Percentiles rank a stretch among this genome's conserved stretches.
Evolutionary conservation across 2,113 vertebrate species (phyloP).

Genomic region (Rostratula benghalensis): DNA sequence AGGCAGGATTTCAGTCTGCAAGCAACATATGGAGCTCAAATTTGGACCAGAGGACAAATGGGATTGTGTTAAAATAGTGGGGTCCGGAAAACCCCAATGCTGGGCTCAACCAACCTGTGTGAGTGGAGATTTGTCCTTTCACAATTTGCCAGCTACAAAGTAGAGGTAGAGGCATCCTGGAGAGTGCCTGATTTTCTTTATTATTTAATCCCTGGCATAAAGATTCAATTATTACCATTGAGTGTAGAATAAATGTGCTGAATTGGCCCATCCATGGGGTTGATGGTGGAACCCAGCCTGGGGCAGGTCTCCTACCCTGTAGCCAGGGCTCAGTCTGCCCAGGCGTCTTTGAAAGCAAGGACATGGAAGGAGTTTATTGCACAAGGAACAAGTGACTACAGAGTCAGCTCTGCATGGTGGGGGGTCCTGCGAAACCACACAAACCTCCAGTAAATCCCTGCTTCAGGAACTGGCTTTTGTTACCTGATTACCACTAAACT

Average conservation of each 20-base stretch:
- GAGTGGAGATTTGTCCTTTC: neutral
- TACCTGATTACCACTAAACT: neutral
- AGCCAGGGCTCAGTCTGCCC: neutral
- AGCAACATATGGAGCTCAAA: neutral
- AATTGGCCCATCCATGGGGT: accelerated
- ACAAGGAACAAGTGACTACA: accelerated
- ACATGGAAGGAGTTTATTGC: neutral
- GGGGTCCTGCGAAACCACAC: neutral
- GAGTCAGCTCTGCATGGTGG: accelerated
- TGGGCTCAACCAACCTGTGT: neutral
- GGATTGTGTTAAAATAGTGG: neutral
- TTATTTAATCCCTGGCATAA: neutral
- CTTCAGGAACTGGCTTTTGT: neutral
- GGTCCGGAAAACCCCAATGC: neutral
- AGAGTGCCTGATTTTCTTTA: neutral
- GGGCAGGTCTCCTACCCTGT: neutral
- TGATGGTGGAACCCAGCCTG: neutral
- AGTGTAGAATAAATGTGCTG: accelerated
- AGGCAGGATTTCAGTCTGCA: neutral
- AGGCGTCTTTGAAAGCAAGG: accelerated
- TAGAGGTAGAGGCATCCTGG: neutral
- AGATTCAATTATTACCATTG: accelerated
- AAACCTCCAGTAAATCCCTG: accelerated
- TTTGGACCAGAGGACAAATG: neutral
- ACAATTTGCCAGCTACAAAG: neutral